A percentile compares a stretch with the other conserved stretches of the same genome.
phyloP scores from a whole-genome alignment of 2,888 invertebrate species.

The Mystacides longicornis region DNA sequence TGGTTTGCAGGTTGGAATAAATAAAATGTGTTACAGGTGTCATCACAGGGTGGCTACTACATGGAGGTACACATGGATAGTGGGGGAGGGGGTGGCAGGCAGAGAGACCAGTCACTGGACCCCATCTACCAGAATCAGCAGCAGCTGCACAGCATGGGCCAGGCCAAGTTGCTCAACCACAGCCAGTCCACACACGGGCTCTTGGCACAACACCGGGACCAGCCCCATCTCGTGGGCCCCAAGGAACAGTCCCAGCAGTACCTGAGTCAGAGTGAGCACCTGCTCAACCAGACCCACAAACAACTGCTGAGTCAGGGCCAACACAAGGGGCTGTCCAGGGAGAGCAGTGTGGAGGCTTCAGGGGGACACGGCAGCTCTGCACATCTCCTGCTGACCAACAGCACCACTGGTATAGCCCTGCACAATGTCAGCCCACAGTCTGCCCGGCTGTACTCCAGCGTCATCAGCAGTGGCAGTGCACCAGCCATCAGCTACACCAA shows the following conservation, averaged over 20 bases:
- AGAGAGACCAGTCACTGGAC: slow-evolving; percentile 17
- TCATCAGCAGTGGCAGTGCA: slow-evolving; percentile 43
- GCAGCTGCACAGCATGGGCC: slow-evolving; percentile 35
- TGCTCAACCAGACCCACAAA: slow-evolving; percentile 16
- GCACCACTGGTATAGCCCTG: slow-evolving; percentile 40
- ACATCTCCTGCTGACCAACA: slow-evolving; percentile 40
- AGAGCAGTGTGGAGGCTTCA: slow-evolving; percentile 31
- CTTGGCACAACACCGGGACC: neutral
- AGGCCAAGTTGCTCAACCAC: slow-evolving; percentile 38
- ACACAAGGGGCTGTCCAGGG: slow-evolving; percentile 23
- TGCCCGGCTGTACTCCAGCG: slow-evolving; percentile 46
- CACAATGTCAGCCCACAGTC: slow-evolving; percentile 38
- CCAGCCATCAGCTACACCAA: slow-evolving; percentile 50
- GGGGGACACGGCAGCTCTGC: slow-evolving; percentile 36
- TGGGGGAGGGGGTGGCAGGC: slow-evolving; percentile 45
- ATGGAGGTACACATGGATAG: slow-evolving; percentile 41
- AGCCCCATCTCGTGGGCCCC: slow-evolving; percentile 38
- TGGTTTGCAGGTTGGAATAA: too few species aligned
- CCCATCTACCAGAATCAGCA: slow-evolving; percentile 25
- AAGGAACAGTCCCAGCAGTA: slow-evolving; percentile 33
- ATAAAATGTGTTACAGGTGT: too few species aligned
- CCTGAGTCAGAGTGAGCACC: slow-evolving; percentile 5
- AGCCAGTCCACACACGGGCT: slow-evolving; percentile 35
- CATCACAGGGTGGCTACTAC: slow-evolving; percentile 39
- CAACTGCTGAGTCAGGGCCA: slow-evolving; percentile 35